Evolutionary conservation across 1,140 invertebrate genomes (phyloP).

Genomic region (Notospermus geniculatus): DNA sequence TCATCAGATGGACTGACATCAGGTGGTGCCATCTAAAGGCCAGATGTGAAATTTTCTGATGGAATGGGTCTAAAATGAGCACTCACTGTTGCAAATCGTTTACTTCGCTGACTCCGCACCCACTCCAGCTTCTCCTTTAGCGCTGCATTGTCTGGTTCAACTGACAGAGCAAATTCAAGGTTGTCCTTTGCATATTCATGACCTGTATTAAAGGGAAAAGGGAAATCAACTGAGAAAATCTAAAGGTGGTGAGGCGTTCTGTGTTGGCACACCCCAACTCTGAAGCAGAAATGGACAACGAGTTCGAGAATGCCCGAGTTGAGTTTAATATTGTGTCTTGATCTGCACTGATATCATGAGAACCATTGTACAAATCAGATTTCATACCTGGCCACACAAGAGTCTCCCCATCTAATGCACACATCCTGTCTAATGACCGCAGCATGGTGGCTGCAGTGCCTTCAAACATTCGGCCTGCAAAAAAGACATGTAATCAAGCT

Average conservation of each 20-base stretch:
- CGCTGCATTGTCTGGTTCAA: constrained; percentile 33
- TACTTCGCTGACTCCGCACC: constrained; percentile 25
- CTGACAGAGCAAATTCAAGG: constrained; percentile 33
- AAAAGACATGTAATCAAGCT: too few relatives aligned
- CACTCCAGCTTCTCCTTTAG: constrained; percentile 31
- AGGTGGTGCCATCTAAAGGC: too few relatives aligned
- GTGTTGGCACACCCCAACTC: too few relatives aligned
- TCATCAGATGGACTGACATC: too few relatives aligned
- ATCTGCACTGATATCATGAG: too few relatives aligned
- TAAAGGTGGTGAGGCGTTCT: too few relatives aligned
- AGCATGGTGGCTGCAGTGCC: constrained; percentile 34
- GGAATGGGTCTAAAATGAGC: too few relatives aligned
- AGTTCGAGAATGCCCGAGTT: too few relatives aligned
- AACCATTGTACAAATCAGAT: too few relatives aligned
- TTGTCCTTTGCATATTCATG: constrained; percentile 43
- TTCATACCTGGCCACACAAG: constrained; percentile 44
- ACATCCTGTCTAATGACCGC: constrained; percentile 33
- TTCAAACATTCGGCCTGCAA: constrained; percentile 46
- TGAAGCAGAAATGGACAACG: too few relatives aligned
- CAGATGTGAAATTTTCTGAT: not conserved
- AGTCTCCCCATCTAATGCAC: constrained; percentile 27
- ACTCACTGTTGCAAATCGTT: constrained; percentile 31
- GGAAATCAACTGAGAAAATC: too few relatives aligned
- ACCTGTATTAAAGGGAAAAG: constrained; percentile 27
- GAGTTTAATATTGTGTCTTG: too few relatives aligned